phyloP scores from a whole-genome alignment of 1,140 invertebrate species.

The Drosophila tsacasi region DNA sequence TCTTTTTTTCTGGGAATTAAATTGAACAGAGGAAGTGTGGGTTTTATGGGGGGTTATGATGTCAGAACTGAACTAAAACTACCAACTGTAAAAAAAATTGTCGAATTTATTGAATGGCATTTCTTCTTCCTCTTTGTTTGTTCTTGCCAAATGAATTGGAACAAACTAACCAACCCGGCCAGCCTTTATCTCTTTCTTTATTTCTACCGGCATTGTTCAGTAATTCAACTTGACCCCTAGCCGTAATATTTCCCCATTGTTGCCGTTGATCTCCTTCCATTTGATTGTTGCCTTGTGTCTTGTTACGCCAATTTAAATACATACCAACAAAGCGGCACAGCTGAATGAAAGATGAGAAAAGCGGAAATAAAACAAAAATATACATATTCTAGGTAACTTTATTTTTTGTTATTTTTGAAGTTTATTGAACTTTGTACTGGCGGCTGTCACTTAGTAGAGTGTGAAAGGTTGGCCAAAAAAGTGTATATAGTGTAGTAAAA shows the following conservation, averaged over 20 bases:
- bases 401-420: constrained; percentile 21
- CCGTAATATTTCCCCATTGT: constrained; percentile 50
- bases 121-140: constrained; percentile 35
- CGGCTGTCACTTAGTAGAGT: constrained; percentile 40
- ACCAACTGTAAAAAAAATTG: constrained; percentile 55
- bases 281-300: constrained; percentile 49
- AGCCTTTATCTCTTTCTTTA: background rate
- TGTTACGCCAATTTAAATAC: constrained; percentile 74
- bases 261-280: constrained; percentile 18
- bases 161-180: constrained; percentile 41
- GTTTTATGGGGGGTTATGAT: constrained; percentile 33
- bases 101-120: constrained; percentile 67
- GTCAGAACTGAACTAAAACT: constrained; percentile 32
- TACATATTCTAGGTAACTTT: constrained; percentile 11
- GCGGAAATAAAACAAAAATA: constrained; percentile 65
- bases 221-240: constrained; percentile 66
- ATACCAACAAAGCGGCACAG: constrained; percentile 13
- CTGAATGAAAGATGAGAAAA: constrained; percentile 41
- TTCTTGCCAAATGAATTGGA: constrained; percentile 77
- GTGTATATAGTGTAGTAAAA: background rate
- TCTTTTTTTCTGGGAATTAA: constrained; percentile 1
- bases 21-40: constrained; percentile 2
- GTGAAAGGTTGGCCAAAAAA: constrained; percentile 52
- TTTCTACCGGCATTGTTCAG: constrained; percentile 56
- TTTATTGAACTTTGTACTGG: constrained; percentile 68